Evolutionary conservation across 2,888 invertebrate species (phyloP).

Genomic region (Lasioglossum malachurum): DNA sequence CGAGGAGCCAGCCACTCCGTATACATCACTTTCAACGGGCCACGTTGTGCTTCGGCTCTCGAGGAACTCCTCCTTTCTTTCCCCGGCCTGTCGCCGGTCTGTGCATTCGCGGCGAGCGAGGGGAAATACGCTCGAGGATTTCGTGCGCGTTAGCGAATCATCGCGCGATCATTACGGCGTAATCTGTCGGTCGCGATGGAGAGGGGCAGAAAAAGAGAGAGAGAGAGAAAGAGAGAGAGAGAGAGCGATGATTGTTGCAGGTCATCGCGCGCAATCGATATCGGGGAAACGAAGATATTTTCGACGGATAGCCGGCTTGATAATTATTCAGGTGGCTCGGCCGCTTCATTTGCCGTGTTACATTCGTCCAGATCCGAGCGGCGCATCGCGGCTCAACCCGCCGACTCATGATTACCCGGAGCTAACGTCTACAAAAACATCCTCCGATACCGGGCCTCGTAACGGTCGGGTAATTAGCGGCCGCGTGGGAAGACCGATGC

Average conservation of each 20-base stretch:
- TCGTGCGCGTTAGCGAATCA: slow-evolving; percentile 67
- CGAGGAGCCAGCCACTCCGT: slow-evolving; percentile 71
- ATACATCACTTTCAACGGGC: slow-evolving; percentile 76
- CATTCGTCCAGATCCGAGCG: slow-evolving; percentile 27
- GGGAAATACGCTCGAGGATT: slow-evolving; percentile 28
- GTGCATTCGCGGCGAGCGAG: background rate
- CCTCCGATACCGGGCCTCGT: slow-evolving; percentile 46
- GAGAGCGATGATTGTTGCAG: slow-evolving; percentile 68
- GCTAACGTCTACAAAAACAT: slow-evolving; percentile 57
- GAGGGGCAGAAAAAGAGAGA: too few relatives aligned
- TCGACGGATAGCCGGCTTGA: slow-evolving; percentile 22
- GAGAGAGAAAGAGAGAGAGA: background rate
- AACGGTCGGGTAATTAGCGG: slow-evolving; percentile 58
- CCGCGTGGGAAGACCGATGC: slow-evolving; percentile 57
- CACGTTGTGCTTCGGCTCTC: slow-evolving; percentile 48
- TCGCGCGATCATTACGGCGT: slow-evolving; percentile 62
- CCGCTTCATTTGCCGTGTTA: slow-evolving; percentile 50
- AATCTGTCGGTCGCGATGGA: background rate
- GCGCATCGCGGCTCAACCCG: slow-evolving; percentile 32
- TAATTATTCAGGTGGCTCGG: slow-evolving; percentile 63
- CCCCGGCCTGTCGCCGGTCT: slow-evolving; percentile 12
- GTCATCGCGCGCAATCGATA: slow-evolving; percentile 75
- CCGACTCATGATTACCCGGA: slow-evolving; percentile 66
- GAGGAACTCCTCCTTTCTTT: slow-evolving; percentile 31
- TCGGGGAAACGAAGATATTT: slow-evolving; percentile 46